Conservation (phyloP, 2,797 vertebrate species). For the Poeciliopsis gracilis region DNA sequence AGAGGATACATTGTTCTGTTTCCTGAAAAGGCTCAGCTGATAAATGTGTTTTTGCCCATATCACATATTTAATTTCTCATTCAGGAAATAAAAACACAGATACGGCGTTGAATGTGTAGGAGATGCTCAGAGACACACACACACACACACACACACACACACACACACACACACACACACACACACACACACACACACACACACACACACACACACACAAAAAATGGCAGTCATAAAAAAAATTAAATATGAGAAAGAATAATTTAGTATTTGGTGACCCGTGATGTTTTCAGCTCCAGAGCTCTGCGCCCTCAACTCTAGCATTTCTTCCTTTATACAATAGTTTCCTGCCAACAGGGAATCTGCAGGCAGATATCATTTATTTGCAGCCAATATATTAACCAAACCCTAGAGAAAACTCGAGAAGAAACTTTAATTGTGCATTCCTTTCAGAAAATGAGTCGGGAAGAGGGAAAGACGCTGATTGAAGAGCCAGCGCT, state of each 20-base stretch:
- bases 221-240: constrained; percentile 21
- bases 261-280: constrained; percentile 43
- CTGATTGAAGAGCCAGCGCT: not conserved
- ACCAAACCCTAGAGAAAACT: constrained; percentile 16
- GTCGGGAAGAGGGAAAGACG: not conserved
- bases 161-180: too few relatives aligned
- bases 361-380: constrained; percentile 1
- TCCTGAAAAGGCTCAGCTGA: constrained; percentile 46
- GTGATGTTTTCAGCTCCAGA: constrained; percentile 44
- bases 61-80: constrained; percentile 43
- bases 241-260: constrained; percentile 36
- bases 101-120: constrained; percentile 5
- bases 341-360: constrained; percentile 50
- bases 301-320: constrained; percentile 27
- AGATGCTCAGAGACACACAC: constrained; percentile 17
- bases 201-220: too few relatives aligned
- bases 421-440: not conserved
- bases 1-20: constrained; percentile 26
- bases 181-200: not conserved
- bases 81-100: constrained; percentile 39
- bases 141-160: too few relatives aligned
- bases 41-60: constrained; percentile 34
- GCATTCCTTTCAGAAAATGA: constrained; percentile 22
- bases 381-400: constrained; percentile 27
- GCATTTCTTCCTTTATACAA: constrained; percentile 48